Conservation (phyloP, 2,113 vertebrate species). For the Mormoops blainvillei region DNA sequence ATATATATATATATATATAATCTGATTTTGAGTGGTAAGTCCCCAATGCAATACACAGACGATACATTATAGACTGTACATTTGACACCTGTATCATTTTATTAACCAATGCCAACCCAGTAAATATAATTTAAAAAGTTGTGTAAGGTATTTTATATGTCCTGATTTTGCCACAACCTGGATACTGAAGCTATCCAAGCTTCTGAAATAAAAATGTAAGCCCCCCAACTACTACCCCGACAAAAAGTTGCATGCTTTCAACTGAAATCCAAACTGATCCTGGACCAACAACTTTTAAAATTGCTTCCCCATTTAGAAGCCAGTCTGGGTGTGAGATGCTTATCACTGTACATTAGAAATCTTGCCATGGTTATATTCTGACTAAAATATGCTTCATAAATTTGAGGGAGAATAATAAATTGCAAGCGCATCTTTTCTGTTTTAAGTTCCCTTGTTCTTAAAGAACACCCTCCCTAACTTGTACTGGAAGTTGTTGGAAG, state of each 20-base stretch:
- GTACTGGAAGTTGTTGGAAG: neutral
- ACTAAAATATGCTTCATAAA: neutral
- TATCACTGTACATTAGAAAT: neutral
- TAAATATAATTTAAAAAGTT: neutral
- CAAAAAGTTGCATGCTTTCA: neutral
- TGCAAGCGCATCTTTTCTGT: neutral
- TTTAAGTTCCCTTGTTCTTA: neutral
- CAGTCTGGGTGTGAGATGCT: neutral
- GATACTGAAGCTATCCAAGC: constrained; percentile 91
- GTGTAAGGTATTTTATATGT: constrained; percentile 99
- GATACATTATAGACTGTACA: neutral
- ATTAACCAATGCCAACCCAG: neutral
- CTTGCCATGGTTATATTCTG: neutral
- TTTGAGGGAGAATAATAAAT: neutral
- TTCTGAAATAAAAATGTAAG: constrained; percentile 95
- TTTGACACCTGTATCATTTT: neutral
- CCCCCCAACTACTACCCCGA: constrained; percentile 22
- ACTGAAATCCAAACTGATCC: neutral
- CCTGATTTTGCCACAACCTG: constrained; percentile 94
- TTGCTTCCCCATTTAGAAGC: neutral
- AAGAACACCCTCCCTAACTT: neutral
- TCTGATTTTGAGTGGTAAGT: neutral
- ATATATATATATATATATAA: no score
- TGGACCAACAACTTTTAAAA: neutral
- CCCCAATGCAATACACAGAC: neutral